Percentiles rank a stretch among this genome's conserved stretches.
phyloP scores from a whole-genome alignment of 2,888 invertebrate species.

The Cheilosia impressa region DNA sequence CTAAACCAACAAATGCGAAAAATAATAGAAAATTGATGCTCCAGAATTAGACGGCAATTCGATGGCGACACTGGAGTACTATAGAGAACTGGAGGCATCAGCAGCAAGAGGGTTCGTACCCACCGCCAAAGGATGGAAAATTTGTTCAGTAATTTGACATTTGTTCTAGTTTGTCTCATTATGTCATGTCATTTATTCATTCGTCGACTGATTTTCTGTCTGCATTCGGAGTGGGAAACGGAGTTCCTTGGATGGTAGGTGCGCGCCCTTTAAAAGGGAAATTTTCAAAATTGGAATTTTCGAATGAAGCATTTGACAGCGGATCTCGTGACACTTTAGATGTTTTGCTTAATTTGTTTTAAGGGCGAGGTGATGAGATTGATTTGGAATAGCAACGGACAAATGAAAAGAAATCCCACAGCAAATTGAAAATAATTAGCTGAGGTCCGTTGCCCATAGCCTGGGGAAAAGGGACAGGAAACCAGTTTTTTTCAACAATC shows the following conservation, averaged over 20 bases:
- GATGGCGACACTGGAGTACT: constrained; percentile 2
- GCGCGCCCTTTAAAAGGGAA: not conserved
- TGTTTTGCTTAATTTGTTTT: not conserved
- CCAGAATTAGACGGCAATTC: constrained; percentile 51
- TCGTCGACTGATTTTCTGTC: constrained; percentile 14
- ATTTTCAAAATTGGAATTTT: constrained; percentile 14
- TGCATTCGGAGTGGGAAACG: not conserved
- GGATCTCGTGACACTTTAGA: not conserved
- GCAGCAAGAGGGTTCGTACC: not conserved
- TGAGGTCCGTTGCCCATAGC: not conserved
- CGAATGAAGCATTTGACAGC: not conserved
- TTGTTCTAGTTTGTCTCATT: constrained; percentile 49
- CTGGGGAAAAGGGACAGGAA: not conserved
- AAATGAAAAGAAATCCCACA: constrained; percentile 1
- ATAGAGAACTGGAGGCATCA: not conserved
- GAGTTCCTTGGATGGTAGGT: not conserved
- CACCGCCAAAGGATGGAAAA: not conserved
- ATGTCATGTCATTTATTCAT: constrained; percentile 55
- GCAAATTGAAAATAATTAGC: constrained; percentile 55
- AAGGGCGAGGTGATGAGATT: constrained; percentile 1
- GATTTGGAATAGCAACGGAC: not conserved
- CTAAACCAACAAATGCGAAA: constrained; percentile 48
- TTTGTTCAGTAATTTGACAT: constrained; percentile 49
- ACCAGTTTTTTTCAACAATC: not conserved
- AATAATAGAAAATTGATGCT: constrained; percentile 50